Base-by-base conservation (phyloP, 2,888 invertebrate species). In the Lucinisca nassula region DNA sequence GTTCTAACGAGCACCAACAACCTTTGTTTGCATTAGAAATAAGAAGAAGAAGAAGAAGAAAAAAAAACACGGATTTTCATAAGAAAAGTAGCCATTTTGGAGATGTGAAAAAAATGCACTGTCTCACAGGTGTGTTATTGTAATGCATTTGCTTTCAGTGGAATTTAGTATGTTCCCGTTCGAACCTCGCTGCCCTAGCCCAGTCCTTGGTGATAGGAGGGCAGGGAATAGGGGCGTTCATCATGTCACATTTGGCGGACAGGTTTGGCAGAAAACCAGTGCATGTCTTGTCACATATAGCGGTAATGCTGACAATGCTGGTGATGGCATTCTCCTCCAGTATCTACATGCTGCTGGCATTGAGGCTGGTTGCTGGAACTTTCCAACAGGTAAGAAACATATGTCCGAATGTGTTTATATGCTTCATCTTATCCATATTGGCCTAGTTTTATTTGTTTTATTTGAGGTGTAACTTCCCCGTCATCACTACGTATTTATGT, bases 201-300 rank as follows among this genome's bases (percentile, higher is more conserved):
- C 95, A 95, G 88, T 93, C 95, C 0, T 77, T 94, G 37, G 92
- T 94, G 61, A 87, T 92, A 40, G 87, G 90, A 1, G 95, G 95
- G 0, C 94, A 95, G 79, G 93, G 93, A 32, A 81, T 93, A 1
- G 95, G 95, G 0, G 94, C 95, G n/a, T 74, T 94, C 8, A 35
- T 93, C 2, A 93, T 93, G 81, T 92, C 95, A 0, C 87, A 93
- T 21, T 51, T 95, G 8, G 89, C 95, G 4, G 95, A 95, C 85
- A 84, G 91, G 30, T 91, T 85, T 37, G 92, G 92, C 30, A 79
- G 92, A 6, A 92, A 91, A 75, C 85, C 79, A 0, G 40, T 91
- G 14, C 88, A 90, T 45, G 84, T 90, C 35, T 27, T 88, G 8
- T 82, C 89, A 3, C 87, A 91, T 55, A 51, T 91, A 17, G 87